Evolutionary conservation across 1,140 invertebrate species (phyloP).

Genomic region (Belonocnema kinseyi): DNA sequence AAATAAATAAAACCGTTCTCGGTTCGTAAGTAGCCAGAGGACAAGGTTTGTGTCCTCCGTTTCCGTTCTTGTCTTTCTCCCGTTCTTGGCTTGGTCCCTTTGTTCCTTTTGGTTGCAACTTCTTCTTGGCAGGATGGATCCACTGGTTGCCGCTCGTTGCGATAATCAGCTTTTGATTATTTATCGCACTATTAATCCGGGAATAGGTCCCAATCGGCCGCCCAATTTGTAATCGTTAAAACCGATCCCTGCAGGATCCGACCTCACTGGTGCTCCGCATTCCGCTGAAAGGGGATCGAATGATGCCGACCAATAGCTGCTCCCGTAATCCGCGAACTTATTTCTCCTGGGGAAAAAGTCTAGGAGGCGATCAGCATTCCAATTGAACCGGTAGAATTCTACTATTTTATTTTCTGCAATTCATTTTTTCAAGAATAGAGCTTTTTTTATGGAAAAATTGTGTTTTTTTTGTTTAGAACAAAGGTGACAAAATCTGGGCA

Average conservation of each 20-base stretch:
- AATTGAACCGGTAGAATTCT: neutral
- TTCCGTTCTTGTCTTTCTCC: slow-evolving; percentile 46
- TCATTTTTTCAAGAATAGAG: too few species aligned
- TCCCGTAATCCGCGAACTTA: slow-evolving; percentile 29
- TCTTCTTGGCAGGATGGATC: slow-evolving; percentile 39
- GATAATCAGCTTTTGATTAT: slow-evolving; percentile 73
- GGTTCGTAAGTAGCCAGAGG: slow-evolving; percentile 46
- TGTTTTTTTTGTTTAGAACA: too few species aligned
- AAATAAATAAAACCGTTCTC: slow-evolving; percentile 45
- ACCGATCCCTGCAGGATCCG: slow-evolving; percentile 53
- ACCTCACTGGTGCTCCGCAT: slow-evolving; percentile 42
- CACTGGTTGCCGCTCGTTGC: slow-evolving; percentile 55
- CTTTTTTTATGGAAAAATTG: too few species aligned
- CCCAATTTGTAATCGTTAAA: slow-evolving; percentile 74
- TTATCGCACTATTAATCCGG: slow-evolving; percentile 72
- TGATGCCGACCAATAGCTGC: slow-evolving; percentile 49
- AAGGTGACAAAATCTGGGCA: too few species aligned
- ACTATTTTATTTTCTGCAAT: too few species aligned
- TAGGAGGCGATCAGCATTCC: neutral
- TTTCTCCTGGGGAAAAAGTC: neutral
- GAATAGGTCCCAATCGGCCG: slow-evolving; percentile 67
- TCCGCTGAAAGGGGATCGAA: slow-evolving; percentile 45
- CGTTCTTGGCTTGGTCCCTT: slow-evolving; percentile 48
- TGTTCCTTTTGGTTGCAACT: slow-evolving; percentile 42
- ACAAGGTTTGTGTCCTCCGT: slow-evolving; percentile 43